Conservation (phyloP, 2,888 invertebrate genomes). For the Brenthis daphne region DNA sequence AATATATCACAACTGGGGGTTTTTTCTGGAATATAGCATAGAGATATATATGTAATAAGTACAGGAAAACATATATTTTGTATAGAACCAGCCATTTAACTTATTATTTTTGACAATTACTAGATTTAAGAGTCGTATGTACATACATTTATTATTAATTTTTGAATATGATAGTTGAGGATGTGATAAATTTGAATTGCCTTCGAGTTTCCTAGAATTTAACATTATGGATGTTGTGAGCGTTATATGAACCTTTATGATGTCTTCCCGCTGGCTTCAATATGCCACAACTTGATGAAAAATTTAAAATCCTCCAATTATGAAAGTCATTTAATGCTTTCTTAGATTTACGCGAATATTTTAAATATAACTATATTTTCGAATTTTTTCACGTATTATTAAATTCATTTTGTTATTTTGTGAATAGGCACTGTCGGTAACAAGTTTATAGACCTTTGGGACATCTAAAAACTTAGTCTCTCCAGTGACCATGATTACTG, state of each 20-base stretch:
- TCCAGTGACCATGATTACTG: no score
- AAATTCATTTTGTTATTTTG: no score
- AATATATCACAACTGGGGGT: neutral
- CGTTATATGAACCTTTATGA: constrained; percentile 5
- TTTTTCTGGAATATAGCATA: no score
- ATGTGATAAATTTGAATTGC: constrained; percentile 13
- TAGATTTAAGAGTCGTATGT: neutral
- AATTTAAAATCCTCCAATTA: neutral
- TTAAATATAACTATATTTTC: no score
- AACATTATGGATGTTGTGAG: constrained; percentile 18
- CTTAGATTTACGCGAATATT: no score
- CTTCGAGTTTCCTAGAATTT: constrained; percentile 6
- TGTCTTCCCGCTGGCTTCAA: constrained; percentile 12
- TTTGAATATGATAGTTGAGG: neutral
- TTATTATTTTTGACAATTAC: constrained; percentile 1
- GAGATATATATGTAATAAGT: neutral
- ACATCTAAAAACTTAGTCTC: no score
- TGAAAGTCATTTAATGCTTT: no score
- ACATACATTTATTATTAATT: neutral
- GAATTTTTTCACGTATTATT: no score
- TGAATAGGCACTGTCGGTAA: no score
- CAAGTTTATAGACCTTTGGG: no score
- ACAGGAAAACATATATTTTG: neutral
- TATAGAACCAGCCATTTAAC: neutral
- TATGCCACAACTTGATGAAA: neutral